Base-by-base conservation (phyloP, 2,113 vertebrate genomes). In the Camelus bactrianus region DNA sequence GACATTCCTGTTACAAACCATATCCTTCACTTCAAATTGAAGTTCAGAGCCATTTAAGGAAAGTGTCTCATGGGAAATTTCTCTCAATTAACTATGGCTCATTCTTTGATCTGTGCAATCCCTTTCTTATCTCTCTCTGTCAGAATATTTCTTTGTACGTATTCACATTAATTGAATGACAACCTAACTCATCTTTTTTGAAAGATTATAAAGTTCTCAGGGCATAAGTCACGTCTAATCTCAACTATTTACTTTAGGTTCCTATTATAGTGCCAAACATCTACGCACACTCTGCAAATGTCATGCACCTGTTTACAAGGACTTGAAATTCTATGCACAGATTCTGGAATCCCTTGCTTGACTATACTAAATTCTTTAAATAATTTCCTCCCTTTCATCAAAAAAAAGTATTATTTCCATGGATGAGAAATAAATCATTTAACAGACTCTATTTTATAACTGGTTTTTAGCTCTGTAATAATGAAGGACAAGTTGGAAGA, bases 381-480 rank as follows among this genome's bases (percentile, higher is more conserved):
- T 97, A 95, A 98, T 98, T 98, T 98, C 54, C 58, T 97, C 62
- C 30, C 96, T 73, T 58, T 92, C 69, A 96, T 98, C 81, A 97
- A 95, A 96, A 42, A 98, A 98, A 96, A 13, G 0, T 56, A 88
- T 93, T 93, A 97, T 96, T 96, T 96, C 73, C 65, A 46, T 92
- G 80, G 90, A 96, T 93, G 94, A 96, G 90, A 97, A 97, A 94
- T 56, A 94, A 89, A 4, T 97, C 52, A 95, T 83, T 95, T 72
- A 42, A 69, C 58, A 93, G 26, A 75, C 0, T 76, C 64, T 97
- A 54, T 89, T 97, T 98, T 94, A 88, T 92, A 96, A 93, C 52
- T 96, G 11, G 20, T 93, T 98, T 93, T 95, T 77, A 97, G 52
- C 79, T 95, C 86, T 97, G 83, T 89, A 89, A 97, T 94, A 94